Evolutionary conservation across 2,113 vertebrate genomes (phyloP).

Genomic region (Hippocampus abdominalis): DNA sequence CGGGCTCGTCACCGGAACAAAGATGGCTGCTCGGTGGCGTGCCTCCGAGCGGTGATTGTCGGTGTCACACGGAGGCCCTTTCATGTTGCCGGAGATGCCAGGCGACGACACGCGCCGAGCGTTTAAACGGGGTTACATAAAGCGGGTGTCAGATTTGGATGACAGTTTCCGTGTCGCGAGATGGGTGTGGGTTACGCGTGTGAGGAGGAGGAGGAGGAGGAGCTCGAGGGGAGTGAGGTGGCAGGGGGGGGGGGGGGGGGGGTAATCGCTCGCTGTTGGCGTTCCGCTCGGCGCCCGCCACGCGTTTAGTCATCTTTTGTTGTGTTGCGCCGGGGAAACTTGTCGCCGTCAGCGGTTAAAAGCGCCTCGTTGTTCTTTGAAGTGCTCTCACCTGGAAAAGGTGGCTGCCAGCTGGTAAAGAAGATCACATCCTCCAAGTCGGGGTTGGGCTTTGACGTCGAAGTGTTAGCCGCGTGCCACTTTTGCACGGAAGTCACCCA

Average conservation of each 20-base stretch:
- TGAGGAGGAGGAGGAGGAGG: not conserved
- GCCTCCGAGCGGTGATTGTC: constrained; percentile 72
- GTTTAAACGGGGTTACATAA: constrained; percentile 71
- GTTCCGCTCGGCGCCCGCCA: constrained; percentile 52
- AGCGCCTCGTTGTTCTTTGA: constrained; percentile 62
- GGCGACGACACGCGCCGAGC: constrained; percentile 40
- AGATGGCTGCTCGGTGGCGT: constrained; percentile 68
- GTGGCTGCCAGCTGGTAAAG: constrained; percentile 71
- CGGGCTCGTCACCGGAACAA: constrained; percentile 66
- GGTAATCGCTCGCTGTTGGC: constrained; percentile 48
- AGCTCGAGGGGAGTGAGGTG: not conserved
- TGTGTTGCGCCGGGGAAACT: constrained; percentile 69
- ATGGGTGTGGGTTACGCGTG: constrained; percentile 47
- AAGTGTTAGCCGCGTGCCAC: not conserved
- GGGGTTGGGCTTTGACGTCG: constrained; percentile 17
- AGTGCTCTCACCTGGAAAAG: constrained; percentile 65
- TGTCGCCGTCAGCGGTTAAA: constrained; percentile 78
- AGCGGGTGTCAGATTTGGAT: constrained; percentile 72
- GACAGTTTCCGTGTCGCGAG: constrained; percentile 69
- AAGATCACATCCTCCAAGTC: constrained; percentile 46
- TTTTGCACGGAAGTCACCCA: constrained; percentile 39
- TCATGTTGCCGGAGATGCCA: constrained; percentile 65
- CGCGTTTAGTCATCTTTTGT: constrained; percentile 72
- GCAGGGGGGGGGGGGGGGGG: constrained; percentile 2
- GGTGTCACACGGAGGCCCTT: constrained; percentile 64